These are phyloP conservation scores for Phyllopteryx taeniolatus DNA, from an alignment of 2,113 vertebrate species.

Conservation along the genomic window DNA sequence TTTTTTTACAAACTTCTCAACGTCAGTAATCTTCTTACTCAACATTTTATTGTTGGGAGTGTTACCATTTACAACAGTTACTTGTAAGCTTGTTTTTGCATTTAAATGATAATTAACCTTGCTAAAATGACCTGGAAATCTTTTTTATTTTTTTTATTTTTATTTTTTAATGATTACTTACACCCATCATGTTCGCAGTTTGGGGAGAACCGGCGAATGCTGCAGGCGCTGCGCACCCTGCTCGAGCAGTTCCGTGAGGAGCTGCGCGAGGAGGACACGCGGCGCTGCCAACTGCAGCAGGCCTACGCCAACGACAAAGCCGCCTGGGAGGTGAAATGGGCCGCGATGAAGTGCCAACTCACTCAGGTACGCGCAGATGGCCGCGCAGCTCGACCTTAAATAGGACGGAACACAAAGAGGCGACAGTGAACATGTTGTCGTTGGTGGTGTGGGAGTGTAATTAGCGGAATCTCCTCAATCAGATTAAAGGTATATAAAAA, in stretches of 20 bases:
- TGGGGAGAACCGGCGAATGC: constrained; percentile 81
- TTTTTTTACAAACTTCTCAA: too few relatives aligned
- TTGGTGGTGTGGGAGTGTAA: not conserved
- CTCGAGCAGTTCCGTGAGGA: constrained; percentile 88
- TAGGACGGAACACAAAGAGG: constrained; percentile 32
- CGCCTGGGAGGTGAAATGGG: constrained; percentile 87
- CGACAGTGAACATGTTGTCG: constrained; percentile 43
- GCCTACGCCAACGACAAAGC: constrained; percentile 87
- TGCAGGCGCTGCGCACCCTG: constrained; percentile 80
- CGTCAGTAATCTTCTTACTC: too few relatives aligned
- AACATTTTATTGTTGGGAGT: too few relatives aligned
- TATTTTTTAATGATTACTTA: not conserved
- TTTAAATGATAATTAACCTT: too few relatives aligned
- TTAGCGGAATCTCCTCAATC: not conserved
- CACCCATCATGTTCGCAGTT: constrained; percentile 66
- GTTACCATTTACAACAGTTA: too few relatives aligned
- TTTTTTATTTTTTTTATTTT: not conserved
- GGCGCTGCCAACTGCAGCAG: constrained; percentile 84
- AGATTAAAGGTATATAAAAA: too few relatives aligned
- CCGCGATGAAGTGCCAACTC: constrained; percentile 82
- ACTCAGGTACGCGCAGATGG: constrained; percentile 80
- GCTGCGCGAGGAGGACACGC: constrained; percentile 81
- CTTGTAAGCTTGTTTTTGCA: too few relatives aligned
- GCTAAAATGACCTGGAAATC: too few relatives aligned
- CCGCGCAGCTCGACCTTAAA: constrained; percentile 42